Evolutionary conservation across 2,113 vertebrate species (phyloP), one percentile per base, ranked within the genome.

Genomic region (Seriola quinqueradiata): DNA sequence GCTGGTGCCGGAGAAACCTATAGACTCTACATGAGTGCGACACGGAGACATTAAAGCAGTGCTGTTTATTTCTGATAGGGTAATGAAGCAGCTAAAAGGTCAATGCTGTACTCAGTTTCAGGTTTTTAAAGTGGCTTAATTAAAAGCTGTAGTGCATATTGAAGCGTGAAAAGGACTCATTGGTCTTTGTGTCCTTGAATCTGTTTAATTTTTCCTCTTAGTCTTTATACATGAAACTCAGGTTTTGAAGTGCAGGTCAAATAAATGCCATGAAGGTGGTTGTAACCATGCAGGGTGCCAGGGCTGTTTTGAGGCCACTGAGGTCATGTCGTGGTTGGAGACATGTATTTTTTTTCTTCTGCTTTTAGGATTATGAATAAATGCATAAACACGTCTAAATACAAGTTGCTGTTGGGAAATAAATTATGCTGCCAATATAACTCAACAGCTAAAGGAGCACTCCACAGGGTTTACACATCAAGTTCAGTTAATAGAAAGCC

Each of bases 31-130:
- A 90, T 89, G 78, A 14, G 36, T 86, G 92, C 89, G 3, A 10
- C 36, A 10, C 21, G 81, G 87, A 90, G 94, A 92, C 91, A 81
- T 93, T 92, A 90, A 89, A 92, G 84, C 87, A 83, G 8, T 8
- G 8, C 77, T 85, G 85, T 86, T 92, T 85, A 89, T 95, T 92
- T 92, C 83, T 92, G 90, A 89, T 91, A 12, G 67, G 44, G n/a
- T 82, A 81, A 81, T 83, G 84, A 73, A 86, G 84, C 87, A 55
- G 34, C 44, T 50, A 9, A 84, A 91, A 84, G 84, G 77, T 89
- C 82, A 87, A 42, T 9, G 9, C 32, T 25, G 21, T 25, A 7
- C 44, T 75, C 55, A 8, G 28, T 73, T 71, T 80, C n/a, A 74
- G 40, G n/a, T 23, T 57, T 60, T n/a, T 34, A 4, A 46, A 60